Evolutionary conservation across 1,140 invertebrate species (phyloP).

Genomic region (Anadara kagoshimensis): DNA sequence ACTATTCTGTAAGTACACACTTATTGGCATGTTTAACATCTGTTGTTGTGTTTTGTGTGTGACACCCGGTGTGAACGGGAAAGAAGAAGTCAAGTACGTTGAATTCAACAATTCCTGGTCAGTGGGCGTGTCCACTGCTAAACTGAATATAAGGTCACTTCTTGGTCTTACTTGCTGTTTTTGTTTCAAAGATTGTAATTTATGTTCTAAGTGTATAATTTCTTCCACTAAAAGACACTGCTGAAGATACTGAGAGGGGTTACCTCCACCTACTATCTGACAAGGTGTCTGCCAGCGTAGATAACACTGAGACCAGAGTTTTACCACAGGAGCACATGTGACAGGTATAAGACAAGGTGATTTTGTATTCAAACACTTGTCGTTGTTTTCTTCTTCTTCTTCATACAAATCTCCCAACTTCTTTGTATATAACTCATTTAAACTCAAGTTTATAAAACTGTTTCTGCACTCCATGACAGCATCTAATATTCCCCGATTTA

Average conservation of each 20-base stretch:
- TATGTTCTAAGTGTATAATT: slow-evolving; percentile 64
- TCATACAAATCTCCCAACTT: slow-evolving; percentile 42
- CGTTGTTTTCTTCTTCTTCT: slow-evolving; percentile 27
- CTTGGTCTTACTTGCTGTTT: slow-evolving; percentile 45
- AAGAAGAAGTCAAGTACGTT: slow-evolving; percentile 69
- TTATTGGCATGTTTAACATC: slow-evolving; percentile 56
- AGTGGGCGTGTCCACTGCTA: slow-evolving; percentile 51
- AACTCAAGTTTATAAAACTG: slow-evolving; percentile 16
- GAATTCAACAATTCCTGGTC: slow-evolving; percentile 55
- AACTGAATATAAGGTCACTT: slow-evolving; percentile 70
- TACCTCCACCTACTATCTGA: slow-evolving; percentile 86
- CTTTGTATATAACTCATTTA: slow-evolving; percentile 40
- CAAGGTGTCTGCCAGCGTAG: slow-evolving; percentile 89
- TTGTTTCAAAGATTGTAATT: slow-evolving; percentile 48
- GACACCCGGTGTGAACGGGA: slow-evolving; percentile 66
- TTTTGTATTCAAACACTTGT: slow-evolving; percentile 34
- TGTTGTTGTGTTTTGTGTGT: slow-evolving; percentile 47
- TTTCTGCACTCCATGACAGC: slow-evolving; percentile 4
- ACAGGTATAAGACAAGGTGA: slow-evolving; percentile 1
- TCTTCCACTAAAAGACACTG: slow-evolving; percentile 73
- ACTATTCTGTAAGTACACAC: slow-evolving; percentile 59
- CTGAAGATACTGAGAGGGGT: slow-evolving; percentile 79
- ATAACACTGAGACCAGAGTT: slow-evolving; percentile 93
- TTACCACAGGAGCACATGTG: slow-evolving; percentile 72
- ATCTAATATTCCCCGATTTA: slow-evolving; percentile 31